Percentiles rank a stretch among this genome's conserved stretches.
Evolutionary conservation across 2,797 vertebrate genomes (phyloP).

Genomic region (Macrochelys suwanniensis): DNA sequence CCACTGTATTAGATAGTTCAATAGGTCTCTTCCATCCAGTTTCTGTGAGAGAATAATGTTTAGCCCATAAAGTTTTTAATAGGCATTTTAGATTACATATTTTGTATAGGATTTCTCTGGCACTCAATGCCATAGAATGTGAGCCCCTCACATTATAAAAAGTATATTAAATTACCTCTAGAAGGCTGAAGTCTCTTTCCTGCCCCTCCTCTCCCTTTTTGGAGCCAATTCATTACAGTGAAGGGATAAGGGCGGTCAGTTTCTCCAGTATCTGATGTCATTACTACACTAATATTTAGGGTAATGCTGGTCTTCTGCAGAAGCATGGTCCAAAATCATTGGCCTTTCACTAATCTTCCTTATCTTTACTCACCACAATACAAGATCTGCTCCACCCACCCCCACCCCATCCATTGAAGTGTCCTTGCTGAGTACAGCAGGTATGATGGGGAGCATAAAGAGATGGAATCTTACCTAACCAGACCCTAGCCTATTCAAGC

Average conservation of each 20-base stretch:
- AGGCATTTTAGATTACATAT: neutral
- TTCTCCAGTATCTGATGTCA: neutral
- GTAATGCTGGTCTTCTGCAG: neutral
- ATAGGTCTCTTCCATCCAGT: neutral
- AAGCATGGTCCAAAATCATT: neutral
- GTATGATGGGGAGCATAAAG: neutral
- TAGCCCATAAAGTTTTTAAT: neutral
- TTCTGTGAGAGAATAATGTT: neutral
- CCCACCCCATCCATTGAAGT: neutral
- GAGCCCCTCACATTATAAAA: neutral
- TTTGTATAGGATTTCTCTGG: neutral
- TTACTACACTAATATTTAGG: neutral
- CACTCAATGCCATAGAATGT: neutral
- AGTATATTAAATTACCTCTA: neutral
- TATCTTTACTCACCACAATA: rapidly evolving
- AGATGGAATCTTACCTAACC: neutral
- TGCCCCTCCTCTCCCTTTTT: neutral
- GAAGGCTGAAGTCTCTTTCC: neutral
- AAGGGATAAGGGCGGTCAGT: neutral
- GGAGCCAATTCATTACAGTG: neutral
- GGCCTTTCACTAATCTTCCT: neutral
- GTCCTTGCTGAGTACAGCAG: neutral
- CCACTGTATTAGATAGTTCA: neutral
- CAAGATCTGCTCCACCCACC: rapidly evolving
- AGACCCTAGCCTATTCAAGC: neutral